Evolutionary conservation across 2,797 vertebrate genomes (phyloP), one percentile per base, ranked within the genome.

Genomic region (Rhinichthys osculus): DNA sequence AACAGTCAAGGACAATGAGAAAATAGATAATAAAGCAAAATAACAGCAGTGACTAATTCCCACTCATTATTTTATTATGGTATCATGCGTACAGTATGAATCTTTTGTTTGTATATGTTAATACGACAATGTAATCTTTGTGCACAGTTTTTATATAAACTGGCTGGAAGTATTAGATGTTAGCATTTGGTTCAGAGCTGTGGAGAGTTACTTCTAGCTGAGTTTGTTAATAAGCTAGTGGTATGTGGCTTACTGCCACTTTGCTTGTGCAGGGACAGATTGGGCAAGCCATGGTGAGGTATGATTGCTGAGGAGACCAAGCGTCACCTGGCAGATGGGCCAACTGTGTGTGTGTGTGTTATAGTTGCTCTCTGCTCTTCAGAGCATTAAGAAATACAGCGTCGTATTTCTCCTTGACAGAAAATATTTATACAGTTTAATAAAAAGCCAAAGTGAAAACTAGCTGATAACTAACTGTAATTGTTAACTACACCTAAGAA

Each of bases 251-350:
- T 90, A 93, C 92, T 91, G 90, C 92, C 74, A 90, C 84, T 90
- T 89, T 93, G 93, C 94, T 95, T 95, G 95, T 90, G 92, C 94
- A 88, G 94, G 93, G 94, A 94, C 95, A 95, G 94, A 95, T 95
- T 95, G 95, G 94, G 93, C 93, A 88, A 81, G 91, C 94, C 88
- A 90, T 92, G 90, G 93, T 92, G 93, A 91, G 83, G 94, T 94
- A 95, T 93, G 93, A 94, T 95, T 94, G 94, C 93, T 57, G 93
- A 92, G 93, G 94, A 92, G 92, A 94, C 92, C 90, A 87, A 92
- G 93, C 92, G 88, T 93, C 92, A 93, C 92, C 92, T 93, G 94
- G 95, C 95, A 95, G 95, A 95, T 95, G 95, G 88, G 93, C 94
- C 92, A 90, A 93, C 95, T 67, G 66, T 23, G 81, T 82, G 50